Evolutionary conservation across 2,113 vertebrate genomes (phyloP).

Genomic region (Malurus elegans): DNA sequence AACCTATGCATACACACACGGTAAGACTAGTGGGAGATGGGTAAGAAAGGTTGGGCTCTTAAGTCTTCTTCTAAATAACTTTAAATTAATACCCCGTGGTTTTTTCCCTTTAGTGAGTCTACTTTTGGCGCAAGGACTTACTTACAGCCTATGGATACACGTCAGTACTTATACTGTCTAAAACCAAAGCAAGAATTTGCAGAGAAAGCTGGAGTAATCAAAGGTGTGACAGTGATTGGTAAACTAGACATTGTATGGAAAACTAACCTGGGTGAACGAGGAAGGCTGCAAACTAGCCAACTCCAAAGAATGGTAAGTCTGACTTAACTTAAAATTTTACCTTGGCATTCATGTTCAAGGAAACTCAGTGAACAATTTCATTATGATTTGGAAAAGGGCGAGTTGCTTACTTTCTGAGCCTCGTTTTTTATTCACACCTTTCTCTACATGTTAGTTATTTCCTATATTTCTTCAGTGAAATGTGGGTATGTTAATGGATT

Average conservation of each 20-base stretch:
- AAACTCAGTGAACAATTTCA: background rate
- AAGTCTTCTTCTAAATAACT: background rate
- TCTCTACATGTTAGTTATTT: background rate
- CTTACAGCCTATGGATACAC: constrained; percentile 95
- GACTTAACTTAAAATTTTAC: background rate
- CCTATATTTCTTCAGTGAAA: background rate
- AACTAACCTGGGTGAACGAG: constrained; percentile 95
- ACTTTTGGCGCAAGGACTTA: constrained; percentile 96
- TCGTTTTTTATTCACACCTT: background rate
- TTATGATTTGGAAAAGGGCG: background rate
- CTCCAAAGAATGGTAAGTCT: constrained; percentile 93
- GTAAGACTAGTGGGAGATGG: background rate
- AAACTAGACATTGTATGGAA: constrained; percentile 99
- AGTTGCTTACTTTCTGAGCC: background rate
- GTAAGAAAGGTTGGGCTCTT: background rate
- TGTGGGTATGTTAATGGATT: background rate
- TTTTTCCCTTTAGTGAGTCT: constrained; percentile 76
- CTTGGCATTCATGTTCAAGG: background rate
- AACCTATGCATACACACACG: background rate
- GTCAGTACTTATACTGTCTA: constrained; percentile 95
- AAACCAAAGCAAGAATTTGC: constrained; percentile 97
- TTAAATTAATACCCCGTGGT: background rate
- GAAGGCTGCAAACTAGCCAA: constrained; percentile 95
- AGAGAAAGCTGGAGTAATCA: constrained; percentile 97
- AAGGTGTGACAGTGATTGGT: constrained; percentile 96